Percentiles rank a stretch among this genome's conserved stretches.
Evolutionary conservation across 92 coral and sea anemone species (phyloP).

Genomic region (Zoanthus sansibaricus): DNA sequence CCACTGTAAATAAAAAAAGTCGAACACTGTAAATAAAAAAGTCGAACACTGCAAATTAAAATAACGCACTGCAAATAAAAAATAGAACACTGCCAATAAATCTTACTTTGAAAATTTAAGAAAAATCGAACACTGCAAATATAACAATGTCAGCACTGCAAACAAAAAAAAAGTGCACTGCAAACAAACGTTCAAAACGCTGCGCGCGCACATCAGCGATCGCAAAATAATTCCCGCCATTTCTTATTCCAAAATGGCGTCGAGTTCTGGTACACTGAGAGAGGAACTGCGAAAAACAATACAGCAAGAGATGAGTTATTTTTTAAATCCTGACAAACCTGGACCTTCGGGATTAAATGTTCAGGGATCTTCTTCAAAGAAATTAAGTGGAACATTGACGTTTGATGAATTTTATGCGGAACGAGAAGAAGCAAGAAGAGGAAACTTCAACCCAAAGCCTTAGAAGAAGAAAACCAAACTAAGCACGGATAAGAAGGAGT

Average conservation of each 20-base stretch:
- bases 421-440: slow-evolving; percentile 51
- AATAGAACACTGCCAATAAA: not conserved
- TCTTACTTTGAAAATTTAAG: not conserved
- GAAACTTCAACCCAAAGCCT: slow-evolving; percentile 35
- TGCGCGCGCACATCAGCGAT: slow-evolving; percentile 22
- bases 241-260: slow-evolving; percentile 3
- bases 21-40: too few species aligned
- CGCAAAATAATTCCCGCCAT: not conserved
- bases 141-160: not conserved
- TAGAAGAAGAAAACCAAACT: slow-evolving; percentile 39
- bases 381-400: slow-evolving; percentile 36
- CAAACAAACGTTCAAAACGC: not conserved
- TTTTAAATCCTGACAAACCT: slow-evolving; percentile 3
- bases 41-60: slow-evolving; percentile 41
- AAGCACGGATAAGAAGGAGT: not conserved
- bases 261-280: not conserved
- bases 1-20: slow-evolving; percentile 25
- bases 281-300: slow-evolving; percentile 14
- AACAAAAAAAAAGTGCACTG: not conserved
- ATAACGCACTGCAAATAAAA: not conserved
- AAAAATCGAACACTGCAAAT: not conserved
- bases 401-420: slow-evolving; percentile 61
- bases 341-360: slow-evolving; percentile 9
- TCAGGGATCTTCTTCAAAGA: not conserved
- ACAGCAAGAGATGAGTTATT: slow-evolving; percentile 1